Evolutionary conservation across 2,797 vertebrate genomes (phyloP).

Genomic region (Intellagama lesueurii): DNA sequence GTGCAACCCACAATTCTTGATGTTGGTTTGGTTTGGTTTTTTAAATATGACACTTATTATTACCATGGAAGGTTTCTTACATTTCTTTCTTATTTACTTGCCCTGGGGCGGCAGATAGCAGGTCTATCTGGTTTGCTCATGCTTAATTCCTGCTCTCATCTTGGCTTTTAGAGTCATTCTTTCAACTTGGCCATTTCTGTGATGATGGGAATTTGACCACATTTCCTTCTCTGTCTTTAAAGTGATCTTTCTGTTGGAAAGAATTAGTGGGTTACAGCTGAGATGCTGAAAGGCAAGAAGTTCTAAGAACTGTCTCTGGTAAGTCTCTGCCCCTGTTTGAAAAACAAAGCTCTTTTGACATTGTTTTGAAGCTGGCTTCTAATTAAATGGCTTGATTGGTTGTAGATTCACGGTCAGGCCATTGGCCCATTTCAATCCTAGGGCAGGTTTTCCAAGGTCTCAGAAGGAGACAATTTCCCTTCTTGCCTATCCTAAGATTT

Average conservation of each 20-base stretch:
- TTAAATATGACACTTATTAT: slow-evolving; percentile 53
- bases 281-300: neutral
- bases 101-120: slow-evolving; percentile 53
- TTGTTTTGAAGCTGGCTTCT: no score
- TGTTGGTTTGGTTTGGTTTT: neutral
- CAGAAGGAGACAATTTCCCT: neutral
- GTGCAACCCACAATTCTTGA: slow-evolving; percentile 30
- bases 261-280: neutral
- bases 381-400: no score
- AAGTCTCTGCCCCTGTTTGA: no score
- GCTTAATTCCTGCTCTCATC: slow-evolving; percentile 70
- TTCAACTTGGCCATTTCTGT: slow-evolving; percentile 51
- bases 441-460: no score
- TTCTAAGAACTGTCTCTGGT: no score
- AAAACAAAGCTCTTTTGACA: no score
- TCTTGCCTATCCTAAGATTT: neutral
- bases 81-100: slow-evolving; percentile 68
- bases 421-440: neutral
- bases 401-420: no score
- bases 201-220: neutral
- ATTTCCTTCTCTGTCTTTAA: neutral
- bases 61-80: slow-evolving; percentile 56
- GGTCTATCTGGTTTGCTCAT: slow-evolving; percentile 64
- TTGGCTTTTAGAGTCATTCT: slow-evolving; percentile 44
- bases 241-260: neutral